phyloP scores from a whole-genome alignment of 2,113 vertebrate species.

The Cheirogaleus medius region DNA sequence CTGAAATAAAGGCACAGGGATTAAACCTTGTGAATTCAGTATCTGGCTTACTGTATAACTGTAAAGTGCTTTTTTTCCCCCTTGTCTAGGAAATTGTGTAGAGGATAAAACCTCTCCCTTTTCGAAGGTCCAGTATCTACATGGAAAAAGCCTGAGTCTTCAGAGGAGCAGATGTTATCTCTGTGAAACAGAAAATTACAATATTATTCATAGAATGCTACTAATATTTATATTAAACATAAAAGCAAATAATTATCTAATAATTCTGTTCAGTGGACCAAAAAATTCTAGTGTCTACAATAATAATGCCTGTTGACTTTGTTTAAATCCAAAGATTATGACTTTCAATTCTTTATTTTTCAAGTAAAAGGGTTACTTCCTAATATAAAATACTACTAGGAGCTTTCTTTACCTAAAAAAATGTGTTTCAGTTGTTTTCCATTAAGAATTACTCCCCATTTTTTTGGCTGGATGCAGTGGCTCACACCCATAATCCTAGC shows the following conservation, averaged over 20 bases:
- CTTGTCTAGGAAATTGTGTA: background rate
- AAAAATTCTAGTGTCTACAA: background rate
- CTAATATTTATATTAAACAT: background rate
- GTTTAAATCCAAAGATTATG: background rate
- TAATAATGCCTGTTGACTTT: constrained; percentile 1
- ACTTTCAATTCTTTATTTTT: background rate
- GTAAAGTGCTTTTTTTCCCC: background rate
- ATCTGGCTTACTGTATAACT: background rate
- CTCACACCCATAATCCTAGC: too few species aligned
- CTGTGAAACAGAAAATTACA: background rate
- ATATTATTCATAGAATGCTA: background rate
- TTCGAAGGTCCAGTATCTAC: background rate
- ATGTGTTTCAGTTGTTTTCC: background rate
- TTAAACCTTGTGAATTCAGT: background rate
- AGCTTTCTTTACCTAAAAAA: constrained; percentile 6
- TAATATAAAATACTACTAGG: background rate
- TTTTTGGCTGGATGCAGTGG: too few species aligned
- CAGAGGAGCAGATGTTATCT: background rate
- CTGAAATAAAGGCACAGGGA: background rate
- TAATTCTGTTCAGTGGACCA: constrained; percentile 5
- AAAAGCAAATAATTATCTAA: constrained; percentile 50
- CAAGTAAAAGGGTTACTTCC: background rate
- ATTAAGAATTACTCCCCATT: background rate
- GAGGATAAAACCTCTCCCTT: background rate
- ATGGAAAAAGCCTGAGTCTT: background rate